Evolutionary conservation across 2,797 vertebrate genomes (phyloP), one percentile per base, ranked within the genome.

Genomic region (Gadopsis marmoratus): DNA sequence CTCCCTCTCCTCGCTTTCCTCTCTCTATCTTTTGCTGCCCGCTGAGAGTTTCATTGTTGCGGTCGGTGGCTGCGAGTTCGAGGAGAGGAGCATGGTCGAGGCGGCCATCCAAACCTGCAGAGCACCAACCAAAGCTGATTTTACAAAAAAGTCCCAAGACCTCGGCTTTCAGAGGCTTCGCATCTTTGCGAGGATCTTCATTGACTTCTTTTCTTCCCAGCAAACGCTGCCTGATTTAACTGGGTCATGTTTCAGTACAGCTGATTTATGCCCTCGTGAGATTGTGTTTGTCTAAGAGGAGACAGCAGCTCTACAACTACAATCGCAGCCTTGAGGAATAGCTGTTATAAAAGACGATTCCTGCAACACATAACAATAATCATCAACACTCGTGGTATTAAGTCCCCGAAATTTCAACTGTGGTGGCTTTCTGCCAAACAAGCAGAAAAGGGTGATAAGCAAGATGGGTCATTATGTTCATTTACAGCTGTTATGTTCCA

Each of bases 51-150:
- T 61, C 4, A 35, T 71, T 82, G 71, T 83, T 83, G 66, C 59
- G 78, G 45, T 47, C 50, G 60, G 55, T 51, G 74, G 76, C 76
- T 68, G 47, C 37, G 87, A 84, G 93, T 89, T 92, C 59, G 62
- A 88, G 87, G 85, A 84, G 76, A 92, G 81, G 80, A 88, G 78
- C 72, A 55, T n/a, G 26, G 75, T 71, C 48, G 54, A 74, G 82
- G 59, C 66, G 66, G 64, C 37, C 31, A 39, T 70, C 56, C 51
- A 35, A 37, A 43, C 73, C 2, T 21, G 1, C 73, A 4, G 21
- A 1, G 41, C 35, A 6, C 37, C 59, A 39, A 43, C 55, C 60
- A 76, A 75, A 86, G 69, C 80, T 47, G 68, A 60, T 77, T 75
- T 61, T 37, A 65, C 31, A 41, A 45, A 81, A 81, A 81, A 70